phyloP scores from a whole-genome alignment of 2,888 invertebrate genomes.

The Bombyx huttoni region DNA sequence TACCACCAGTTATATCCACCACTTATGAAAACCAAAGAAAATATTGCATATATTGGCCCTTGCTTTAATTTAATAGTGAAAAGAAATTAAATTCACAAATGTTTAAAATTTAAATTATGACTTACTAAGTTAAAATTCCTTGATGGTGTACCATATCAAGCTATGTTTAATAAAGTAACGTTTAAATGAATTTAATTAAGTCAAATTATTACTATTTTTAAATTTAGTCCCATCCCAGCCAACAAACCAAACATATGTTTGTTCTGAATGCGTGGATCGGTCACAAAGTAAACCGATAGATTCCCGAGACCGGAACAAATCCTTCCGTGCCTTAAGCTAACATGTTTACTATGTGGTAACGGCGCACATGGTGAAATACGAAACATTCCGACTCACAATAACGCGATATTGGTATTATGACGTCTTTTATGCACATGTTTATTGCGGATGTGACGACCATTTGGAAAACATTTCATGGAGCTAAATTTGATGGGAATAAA shows the following conservation, averaged over 20 bases:
- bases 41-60: no score
- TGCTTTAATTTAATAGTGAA: no score
- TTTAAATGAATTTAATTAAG: no score
- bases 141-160: no score
- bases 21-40: no score
- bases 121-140: no score
- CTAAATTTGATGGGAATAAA: neutral
- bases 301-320: conserved; percentile 26
- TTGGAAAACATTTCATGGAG: conserved; percentile 13
- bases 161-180: no score
- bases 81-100: no score
- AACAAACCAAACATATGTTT: neutral
- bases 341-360: conserved; percentile 6
- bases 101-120: no score
- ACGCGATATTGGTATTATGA: conserved; percentile 23
- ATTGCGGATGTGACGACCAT: conserved; percentile 26
- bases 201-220: neutral
- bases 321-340: conserved; percentile 9
- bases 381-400: conserved; percentile 18
- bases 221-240: neutral
- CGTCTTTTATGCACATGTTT: conserved; percentile 24
- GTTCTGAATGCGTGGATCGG: conserved; percentile 1
- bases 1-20: no score
- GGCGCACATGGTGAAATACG: conserved; percentile 3
- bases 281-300: conserved; percentile 9